Evolutionary conservation across 2,888 invertebrate species (phyloP).

Genomic region (Trichogramma dendrolimi): DNA sequence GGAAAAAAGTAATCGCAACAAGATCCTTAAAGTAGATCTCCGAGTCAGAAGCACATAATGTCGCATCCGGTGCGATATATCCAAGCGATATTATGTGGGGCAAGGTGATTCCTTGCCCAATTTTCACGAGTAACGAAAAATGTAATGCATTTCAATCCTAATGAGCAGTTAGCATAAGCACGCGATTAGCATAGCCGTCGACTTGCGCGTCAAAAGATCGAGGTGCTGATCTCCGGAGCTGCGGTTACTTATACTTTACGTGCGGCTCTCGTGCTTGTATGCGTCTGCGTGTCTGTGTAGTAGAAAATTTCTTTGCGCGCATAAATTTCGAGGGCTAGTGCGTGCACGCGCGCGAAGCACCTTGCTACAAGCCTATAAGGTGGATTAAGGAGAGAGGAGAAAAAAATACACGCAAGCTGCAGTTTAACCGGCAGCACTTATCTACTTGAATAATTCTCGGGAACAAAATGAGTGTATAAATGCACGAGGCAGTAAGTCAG

Average conservation of each 20-base stretch:
- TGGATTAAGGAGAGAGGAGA: not conserved
- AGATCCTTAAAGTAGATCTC: too few species aligned
- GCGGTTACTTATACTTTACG: not conserved
- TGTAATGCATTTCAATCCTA: slow-evolving; percentile 47
- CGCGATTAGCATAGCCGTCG: too few species aligned
- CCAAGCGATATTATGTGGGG: too few species aligned
- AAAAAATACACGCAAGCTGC: not conserved
- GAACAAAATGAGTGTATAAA: slow-evolving; percentile 5
- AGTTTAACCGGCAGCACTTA: slow-evolving; percentile 20
- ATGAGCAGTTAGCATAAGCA: slow-evolving; percentile 51
- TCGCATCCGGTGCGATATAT: too few species aligned
- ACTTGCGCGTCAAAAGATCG: slow-evolving; percentile 30
- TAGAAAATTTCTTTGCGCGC: slow-evolving; percentile 10
- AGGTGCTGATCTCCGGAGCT: slow-evolving; percentile 35
- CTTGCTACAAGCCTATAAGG: too few species aligned
- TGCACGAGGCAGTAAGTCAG: not conserved
- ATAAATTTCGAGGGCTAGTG: slow-evolving; percentile 14
- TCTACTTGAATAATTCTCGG: slow-evolving; percentile 22
- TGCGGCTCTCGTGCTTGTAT: not conserved
- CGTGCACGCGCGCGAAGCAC: not conserved
- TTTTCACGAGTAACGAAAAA: slow-evolving; percentile 32
- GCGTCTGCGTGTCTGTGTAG: too few species aligned
- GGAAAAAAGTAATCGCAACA: too few species aligned
- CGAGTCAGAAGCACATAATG: too few species aligned
- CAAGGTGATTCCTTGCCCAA: slow-evolving; percentile 28